Base-by-base conservation (phyloP, 1,140 invertebrate species). In the Lepidurus apus region DNA sequence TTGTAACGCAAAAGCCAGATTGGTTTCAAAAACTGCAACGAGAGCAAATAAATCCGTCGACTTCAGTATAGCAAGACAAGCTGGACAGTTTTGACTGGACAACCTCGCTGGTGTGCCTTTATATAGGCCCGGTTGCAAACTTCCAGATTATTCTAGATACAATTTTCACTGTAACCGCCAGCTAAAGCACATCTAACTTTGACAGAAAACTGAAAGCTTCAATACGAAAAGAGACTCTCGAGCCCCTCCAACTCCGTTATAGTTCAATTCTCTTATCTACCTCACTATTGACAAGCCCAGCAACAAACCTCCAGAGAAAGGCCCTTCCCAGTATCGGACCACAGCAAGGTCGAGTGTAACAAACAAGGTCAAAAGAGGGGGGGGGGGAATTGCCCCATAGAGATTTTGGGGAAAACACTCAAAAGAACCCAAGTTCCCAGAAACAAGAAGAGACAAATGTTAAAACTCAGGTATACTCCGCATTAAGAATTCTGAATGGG, bases 301-400 rank as follows among this genome's bases (percentile, higher is more conserved):
- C 53, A 65, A 65, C 53, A 65, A 21, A 13, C 17, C 17, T 17
- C 9, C 17, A n/a, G 13, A 21, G 53, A 65, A 65, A 3, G 9
- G 13, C 21, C 13, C n/a, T 13, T 21, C 5, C 53, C 17, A 13
- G 9, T 65, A 17, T 13, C 53, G 13, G 53, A 7, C 53, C 8
- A 9, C 17, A 21, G 6, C 17, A 65, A 65, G 53, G 53, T 65
- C 53, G 53, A 65, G 7, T 65, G 53, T 65, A 65, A 65, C 53
- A 65, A 65, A 65, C 53, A 65, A 65, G 53, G 53, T 65, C 53
- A 65, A 65, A 21, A 21, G 53, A 65, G 53, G 21, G 53, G 21
- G 47, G 13, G 47, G 47, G 53, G 13, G 21, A n/a, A 65, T 65
- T 65, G 53, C 53, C 53, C 53, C 17, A 65, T 65, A 17, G 53